phyloP scores from a whole-genome alignment of 53 echinoderm and acorn worm genomes.

The Antedon mediterranea region DNA sequence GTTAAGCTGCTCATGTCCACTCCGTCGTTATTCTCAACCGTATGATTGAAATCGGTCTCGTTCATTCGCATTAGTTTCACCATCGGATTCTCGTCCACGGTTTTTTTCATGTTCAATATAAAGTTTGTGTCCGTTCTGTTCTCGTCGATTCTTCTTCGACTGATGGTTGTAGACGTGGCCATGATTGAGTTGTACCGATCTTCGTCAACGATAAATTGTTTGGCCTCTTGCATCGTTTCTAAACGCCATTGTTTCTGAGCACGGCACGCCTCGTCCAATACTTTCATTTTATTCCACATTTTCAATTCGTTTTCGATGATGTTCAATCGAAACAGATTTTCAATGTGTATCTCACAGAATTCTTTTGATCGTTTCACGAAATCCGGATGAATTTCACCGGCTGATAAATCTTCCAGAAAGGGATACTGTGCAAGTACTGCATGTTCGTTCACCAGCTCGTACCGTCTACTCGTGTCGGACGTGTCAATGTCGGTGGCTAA shows the following conservation, averaged over 20 bases:
- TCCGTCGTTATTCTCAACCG: neutral
- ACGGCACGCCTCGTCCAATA: neutral
- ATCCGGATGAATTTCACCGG: neutral
- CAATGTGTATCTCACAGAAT: neutral
- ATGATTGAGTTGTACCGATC: neutral
- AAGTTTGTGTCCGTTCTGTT: neutral
- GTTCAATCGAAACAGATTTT: neutral
- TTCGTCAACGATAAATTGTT: neutral
- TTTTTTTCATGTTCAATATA: neutral
- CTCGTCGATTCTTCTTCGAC: neutral
- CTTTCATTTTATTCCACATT: neutral
- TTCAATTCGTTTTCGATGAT: neutral
- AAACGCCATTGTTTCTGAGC: neutral
- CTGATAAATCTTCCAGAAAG: neutral
- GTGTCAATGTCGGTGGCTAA: neutral
- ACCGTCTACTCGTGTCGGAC: neutral
- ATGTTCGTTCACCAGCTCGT: neutral
- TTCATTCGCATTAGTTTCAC: neutral
- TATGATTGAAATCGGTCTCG: neutral
- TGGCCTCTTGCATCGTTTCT: neutral
- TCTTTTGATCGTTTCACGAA: neutral
- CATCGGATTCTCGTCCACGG: neutral
- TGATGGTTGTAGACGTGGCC: neutral
- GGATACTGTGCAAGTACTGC: neutral
- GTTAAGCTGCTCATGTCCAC: neutral